Evolutionary conservation across 2,888 invertebrate genomes (phyloP).

Genomic region (Drosophila rubida): DNA sequence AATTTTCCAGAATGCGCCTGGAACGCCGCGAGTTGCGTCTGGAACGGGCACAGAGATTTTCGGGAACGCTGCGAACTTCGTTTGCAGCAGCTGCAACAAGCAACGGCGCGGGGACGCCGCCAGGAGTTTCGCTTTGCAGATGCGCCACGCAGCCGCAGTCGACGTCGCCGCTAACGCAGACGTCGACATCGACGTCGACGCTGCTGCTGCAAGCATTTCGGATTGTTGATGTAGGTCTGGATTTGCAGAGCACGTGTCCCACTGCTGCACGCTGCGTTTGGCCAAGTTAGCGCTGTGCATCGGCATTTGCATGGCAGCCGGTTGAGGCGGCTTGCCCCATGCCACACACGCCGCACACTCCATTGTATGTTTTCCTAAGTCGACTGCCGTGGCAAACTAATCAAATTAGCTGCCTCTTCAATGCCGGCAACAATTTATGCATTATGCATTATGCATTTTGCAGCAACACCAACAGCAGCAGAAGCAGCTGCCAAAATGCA

Average conservation of each 20-base stretch:
- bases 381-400: conserved; percentile 49
- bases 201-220: conserved; percentile 29
- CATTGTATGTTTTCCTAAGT: conserved; percentile 45
- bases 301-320: conserved; percentile 2
- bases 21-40: conserved; percentile 55
- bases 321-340: no score
- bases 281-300: no score
- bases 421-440: conserved; percentile 59
- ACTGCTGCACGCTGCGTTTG: no score
- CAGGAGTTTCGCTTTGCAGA: conserved; percentile 56
- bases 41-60: conserved; percentile 49
- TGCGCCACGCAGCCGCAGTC: conserved; percentile 40
- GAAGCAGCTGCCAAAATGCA: conserved; percentile 55
- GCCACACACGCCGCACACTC: background rate
- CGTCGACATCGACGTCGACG: conserved; percentile 13
- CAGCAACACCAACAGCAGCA: conserved; percentile 35
- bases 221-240: conserved; percentile 84
- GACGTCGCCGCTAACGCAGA: background rate
- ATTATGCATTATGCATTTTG: conserved; percentile 55
- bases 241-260: conserved; percentile 74
- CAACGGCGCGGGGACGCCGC: no score
- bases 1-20: conserved; percentile 83
- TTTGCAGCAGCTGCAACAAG: conserved; percentile 7
- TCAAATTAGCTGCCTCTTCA: conserved; percentile 55
- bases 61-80: conserved; percentile 48